These are phyloP conservation scores for Ataeniobius toweri DNA, from an alignment of 2,797 vertebrate species.

Conservation along the genomic window DNA sequence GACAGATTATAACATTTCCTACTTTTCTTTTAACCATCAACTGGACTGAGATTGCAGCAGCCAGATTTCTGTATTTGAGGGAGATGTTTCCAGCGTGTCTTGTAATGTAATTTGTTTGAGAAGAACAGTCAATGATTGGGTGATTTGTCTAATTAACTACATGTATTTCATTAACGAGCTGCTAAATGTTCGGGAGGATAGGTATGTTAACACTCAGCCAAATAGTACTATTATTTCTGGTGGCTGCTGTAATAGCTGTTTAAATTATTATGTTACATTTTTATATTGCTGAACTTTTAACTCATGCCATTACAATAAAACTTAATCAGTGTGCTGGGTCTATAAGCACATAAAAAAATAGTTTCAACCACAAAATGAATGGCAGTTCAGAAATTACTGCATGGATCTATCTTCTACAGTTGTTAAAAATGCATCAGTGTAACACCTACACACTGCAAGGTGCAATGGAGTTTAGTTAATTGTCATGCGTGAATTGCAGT, in stretches of 20 bases:
- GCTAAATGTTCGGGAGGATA: neutral
- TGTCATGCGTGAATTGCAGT: conserved; percentile 41
- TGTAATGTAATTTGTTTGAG: conserved; percentile 1
- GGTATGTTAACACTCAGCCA: neutral
- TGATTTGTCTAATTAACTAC: conserved; percentile 5
- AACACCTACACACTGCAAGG: conserved; percentile 30
- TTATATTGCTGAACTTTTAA: neutral
- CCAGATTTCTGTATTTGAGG: neutral
- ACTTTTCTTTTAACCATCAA: neutral
- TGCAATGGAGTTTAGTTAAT: conserved; percentile 37
- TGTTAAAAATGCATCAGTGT: conserved; percentile 5
- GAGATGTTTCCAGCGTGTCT: neutral
- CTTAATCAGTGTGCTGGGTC: neutral
- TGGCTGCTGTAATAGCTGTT: neutral
- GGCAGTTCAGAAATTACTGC: neutral
- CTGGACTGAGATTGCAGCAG: neutral
- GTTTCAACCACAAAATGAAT: neutral
- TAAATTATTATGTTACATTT: neutral
- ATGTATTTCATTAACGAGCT: conserved; percentile 5
- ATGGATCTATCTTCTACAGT: neutral
- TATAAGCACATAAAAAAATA: neutral
- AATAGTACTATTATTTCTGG: neutral
- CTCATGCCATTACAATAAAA: neutral
- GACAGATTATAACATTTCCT: neutral
- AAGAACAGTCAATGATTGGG: neutral